Percentiles rank a stretch among this genome's conserved stretches.
Conservation (phyloP, 1,140 invertebrate species). For the Meloidogyne hapla region DNA sequence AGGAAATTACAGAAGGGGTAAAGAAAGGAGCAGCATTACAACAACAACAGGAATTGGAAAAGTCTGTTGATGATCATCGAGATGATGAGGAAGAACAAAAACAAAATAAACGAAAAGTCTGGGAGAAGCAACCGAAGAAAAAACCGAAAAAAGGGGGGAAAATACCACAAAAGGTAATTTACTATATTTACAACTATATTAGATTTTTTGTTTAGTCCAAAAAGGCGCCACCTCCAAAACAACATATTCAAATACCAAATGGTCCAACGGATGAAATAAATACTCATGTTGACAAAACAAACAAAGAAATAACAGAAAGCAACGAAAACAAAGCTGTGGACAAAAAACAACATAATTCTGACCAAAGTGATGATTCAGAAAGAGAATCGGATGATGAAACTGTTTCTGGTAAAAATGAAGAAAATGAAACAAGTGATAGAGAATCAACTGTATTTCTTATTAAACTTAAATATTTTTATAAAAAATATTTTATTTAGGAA, state of each 20-base stretch:
- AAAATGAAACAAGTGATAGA: background rate
- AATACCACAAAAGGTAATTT: constrained; percentile 27
- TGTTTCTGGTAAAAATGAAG: constrained; percentile 41
- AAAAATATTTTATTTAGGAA: background rate
- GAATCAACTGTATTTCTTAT: constrained; percentile 9
- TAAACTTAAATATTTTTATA: too few relatives aligned
- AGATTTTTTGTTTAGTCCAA: constrained; percentile 16
- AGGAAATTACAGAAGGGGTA: constrained; percentile 41
- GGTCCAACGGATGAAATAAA: constrained; percentile 59
- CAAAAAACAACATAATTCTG: background rate
- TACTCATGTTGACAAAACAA: constrained; percentile 66
- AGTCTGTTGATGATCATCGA: constrained; percentile 64
- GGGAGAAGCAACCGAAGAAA: constrained; percentile 58
- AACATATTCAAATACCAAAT: background rate
- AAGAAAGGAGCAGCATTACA: constrained; percentile 19
- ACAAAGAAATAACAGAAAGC: constrained; percentile 68
- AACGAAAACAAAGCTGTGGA: constrained; percentile 47
- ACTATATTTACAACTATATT: background rate
- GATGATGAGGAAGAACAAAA: constrained; percentile 67
- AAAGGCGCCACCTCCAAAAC: constrained; percentile 64
- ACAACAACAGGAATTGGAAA: constrained; percentile 15
- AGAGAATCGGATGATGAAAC: constrained; percentile 17
- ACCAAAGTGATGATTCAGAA: constrained; percentile 19
- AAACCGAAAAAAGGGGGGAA: constrained; percentile 59
- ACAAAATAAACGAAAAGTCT: constrained; percentile 46